Evolutionary conservation across 2,113 vertebrate genomes (phyloP), one percentile per base, ranked within the genome.

Genomic region (Centrocercus urophasianus): DNA sequence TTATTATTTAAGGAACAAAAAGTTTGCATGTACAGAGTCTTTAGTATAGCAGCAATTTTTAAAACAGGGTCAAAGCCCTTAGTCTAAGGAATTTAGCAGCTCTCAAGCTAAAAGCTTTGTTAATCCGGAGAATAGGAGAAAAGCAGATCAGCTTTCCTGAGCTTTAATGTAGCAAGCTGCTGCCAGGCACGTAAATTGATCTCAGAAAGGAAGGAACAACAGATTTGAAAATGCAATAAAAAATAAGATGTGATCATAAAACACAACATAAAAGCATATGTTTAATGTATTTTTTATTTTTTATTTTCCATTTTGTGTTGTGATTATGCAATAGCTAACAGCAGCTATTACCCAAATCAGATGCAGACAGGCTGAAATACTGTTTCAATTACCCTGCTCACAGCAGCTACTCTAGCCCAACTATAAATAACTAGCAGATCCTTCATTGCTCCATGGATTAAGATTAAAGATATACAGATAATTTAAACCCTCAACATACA

Each of bases 301-400:
- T 63, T 84, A 78, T 89, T 92, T 96, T 91, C 88, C 83, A 88
- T 92, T 95, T 95, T 83, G 76, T 2, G 3, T 70, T 16, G 34
- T 74, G 91, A 91, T 95, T 95, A 94, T 83, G 61, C 86, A 14
- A 3, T 12, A 52, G 78, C 89, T 84, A 96, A 89, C 82, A 88
- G 38, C 82, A 77, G 73, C 91, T 90, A 71, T 96, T 96, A 89
- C 88, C 88, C 84, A 94, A 90, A 95, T 91, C 89, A 77, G 81
- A 3, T 36, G 42, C 74, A 93, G 92, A 36, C 89, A 91, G 54
- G 54, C 90, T 93, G 92, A 96, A 97, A 96, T 93, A 95, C 75
- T 83, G 73, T 83, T 97, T 90, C 95, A 96, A 96, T 97, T 96
- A 96, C 94, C 84, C 64, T 86, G 83, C 82, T 97, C 83, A 84